phyloP scores from a whole-genome alignment of 2,113 vertebrate genomes.

The Thomomys bottae region DNA sequence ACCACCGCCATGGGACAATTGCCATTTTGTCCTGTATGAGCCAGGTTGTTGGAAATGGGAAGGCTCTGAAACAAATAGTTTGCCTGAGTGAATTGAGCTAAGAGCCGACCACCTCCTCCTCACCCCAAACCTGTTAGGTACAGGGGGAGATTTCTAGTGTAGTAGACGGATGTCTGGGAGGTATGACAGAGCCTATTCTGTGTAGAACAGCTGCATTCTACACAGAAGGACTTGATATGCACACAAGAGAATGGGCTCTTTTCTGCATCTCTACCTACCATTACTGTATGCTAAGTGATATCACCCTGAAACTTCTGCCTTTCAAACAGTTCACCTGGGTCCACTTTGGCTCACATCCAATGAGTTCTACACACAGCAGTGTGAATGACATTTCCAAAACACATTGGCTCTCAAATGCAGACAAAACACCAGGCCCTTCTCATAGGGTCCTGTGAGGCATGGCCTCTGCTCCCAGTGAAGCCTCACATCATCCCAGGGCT shows the following conservation, averaged over 20 bases:
- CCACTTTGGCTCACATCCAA: not conserved
- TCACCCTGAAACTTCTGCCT: not conserved
- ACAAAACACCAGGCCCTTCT: not conserved
- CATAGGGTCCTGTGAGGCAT: not conserved
- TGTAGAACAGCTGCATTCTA: not conserved
- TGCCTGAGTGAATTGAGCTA: not conserved
- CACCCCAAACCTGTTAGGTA: not conserved
- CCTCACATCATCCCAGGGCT: not conserved
- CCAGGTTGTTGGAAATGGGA: not conserved
- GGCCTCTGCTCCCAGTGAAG: not conserved
- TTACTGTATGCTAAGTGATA: not conserved
- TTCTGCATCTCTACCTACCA: not conserved
- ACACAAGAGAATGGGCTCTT: not conserved
- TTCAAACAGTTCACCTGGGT: not conserved
- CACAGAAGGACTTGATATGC: constrained; percentile 7
- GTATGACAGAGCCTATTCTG: not conserved
- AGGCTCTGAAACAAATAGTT: not conserved
- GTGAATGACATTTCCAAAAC: constrained; percentile 34
- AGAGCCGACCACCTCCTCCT: not conserved
- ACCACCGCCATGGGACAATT: not conserved
- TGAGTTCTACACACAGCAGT: not conserved
- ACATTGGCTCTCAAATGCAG: not conserved
- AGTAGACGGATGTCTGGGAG: not conserved
- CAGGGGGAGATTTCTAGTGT: not conserved
- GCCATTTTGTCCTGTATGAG: not conserved